Conservation (phyloP, 2,797 vertebrate species). For the Poeciliopsis paucimaculata region DNA sequence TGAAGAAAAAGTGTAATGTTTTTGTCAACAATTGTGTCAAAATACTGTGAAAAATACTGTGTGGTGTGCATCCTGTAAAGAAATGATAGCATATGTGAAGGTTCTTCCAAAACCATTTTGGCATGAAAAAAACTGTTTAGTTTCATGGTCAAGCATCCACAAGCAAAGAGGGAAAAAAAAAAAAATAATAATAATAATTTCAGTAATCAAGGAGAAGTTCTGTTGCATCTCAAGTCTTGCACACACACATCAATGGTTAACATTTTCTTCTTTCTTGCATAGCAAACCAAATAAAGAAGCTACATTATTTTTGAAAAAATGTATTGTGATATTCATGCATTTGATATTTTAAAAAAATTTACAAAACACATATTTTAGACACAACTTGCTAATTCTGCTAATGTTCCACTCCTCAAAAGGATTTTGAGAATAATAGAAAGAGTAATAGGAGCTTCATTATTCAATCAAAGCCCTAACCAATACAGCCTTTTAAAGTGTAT, state of each 20-base stretch:
- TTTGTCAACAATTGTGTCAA: no score
- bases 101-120: no score
- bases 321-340: neutral
- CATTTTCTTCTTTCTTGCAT: neutral
- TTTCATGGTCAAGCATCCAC: no score
- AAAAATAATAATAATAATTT: no score
- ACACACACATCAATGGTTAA: neutral
- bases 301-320: neutral
- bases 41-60: no score
- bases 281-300: neutral
- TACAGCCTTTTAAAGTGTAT: conserved; percentile 61
- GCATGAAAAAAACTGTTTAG: no score
- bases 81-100: no score
- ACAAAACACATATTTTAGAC: conserved; percentile 11
- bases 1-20: no score
- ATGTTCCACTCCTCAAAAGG: conserved; percentile 49
- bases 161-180: no score
- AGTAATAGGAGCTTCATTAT: conserved; percentile 45
- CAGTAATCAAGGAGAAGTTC: neutral
- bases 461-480: conserved; percentile 43
- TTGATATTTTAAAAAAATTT: neutral
- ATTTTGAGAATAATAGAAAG: conserved; percentile 46
- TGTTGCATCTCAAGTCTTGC: neutral
- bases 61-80: no score
- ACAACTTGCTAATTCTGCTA: conserved; percentile 35